Evolutionary conservation across 2,797 vertebrate species (phyloP), one percentile per base, ranked within the genome.

Genomic region (Hyperoplus immaculatus): DNA sequence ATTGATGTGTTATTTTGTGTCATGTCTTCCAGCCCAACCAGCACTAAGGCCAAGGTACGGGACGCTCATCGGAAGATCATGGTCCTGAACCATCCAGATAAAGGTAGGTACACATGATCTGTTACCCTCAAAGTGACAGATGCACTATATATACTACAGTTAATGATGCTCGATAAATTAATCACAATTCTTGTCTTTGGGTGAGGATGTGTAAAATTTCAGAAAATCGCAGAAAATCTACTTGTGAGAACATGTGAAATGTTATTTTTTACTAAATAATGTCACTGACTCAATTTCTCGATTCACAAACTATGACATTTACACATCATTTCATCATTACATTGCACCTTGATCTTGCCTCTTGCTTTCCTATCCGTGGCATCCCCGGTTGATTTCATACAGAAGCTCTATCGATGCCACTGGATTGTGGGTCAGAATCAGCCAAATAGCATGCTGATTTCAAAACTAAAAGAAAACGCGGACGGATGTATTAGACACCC

Each of bases 31-130:
- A 98, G 97, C 88, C 96, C 97, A 50, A 95, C 94, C 86, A 95
- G 93, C 92, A 89, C 88, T 69, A 98, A 96, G 87, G 66, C 87
- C 78, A 98, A 97, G 92, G 95, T 98, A 79, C 95, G 95, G 76
- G 94, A 96, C 51, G 96, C 97, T 5, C 96, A 98, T 80, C 94
- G 96, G 76, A 96, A 93, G 92, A 96, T 97, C 77, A 97, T 98
- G 97, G 95, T 97, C 92, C 94, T 97, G 86, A 99, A 99, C 94
- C 97, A 99, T 81, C 97, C 97, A 82, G 98, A 99, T 94, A 98
- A 97, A 97, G 98, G 98, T 97, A 85, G 87, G 77, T 21, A 21
- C 21, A 21, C 67, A 60, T 10, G 2, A 42, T 69, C 43, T 43
- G 14, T 65, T 4, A 54, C 6, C 3, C 3, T 70, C 7, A 39